These are phyloP conservation scores for Zosterops borbonicus DNA, from an alignment of 2,113 vertebrate genomes.

Conservation along the genomic window DNA sequence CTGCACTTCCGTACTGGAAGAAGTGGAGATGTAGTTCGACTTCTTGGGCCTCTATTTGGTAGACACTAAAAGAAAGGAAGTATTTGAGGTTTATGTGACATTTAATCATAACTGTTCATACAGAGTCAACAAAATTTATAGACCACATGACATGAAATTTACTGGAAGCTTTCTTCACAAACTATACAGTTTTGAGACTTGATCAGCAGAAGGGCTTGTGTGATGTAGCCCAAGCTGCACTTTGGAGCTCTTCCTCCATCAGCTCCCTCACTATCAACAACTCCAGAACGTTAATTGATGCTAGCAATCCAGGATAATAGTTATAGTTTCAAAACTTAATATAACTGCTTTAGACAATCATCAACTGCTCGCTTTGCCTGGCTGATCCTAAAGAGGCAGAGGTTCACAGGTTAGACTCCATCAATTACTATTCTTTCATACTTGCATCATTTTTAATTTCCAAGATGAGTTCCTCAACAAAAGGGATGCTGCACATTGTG, in stretches of 20 bases:
- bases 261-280: background rate
- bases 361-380: background rate
- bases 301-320: background rate
- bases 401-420: background rate
- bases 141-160: background rate
- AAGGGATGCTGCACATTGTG: background rate
- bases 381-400: background rate
- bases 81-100: background rate
- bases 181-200: background rate
- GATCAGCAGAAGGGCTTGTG: background rate
- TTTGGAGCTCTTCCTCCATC: background rate
- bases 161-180: background rate
- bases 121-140: background rate
- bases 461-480: background rate
- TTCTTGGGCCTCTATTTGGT: slow-evolving; percentile 61
- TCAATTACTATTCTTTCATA: background rate
- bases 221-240: background rate
- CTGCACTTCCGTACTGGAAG: slow-evolving; percentile 59
- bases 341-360: background rate
- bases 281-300: background rate
- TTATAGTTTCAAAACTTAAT: background rate
- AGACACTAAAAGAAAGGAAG: slow-evolving; percentile 70
- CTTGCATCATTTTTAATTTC: background rate
- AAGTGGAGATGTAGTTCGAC: slow-evolving; percentile 40
- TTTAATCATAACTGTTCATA: background rate